These are phyloP conservation scores for Oceanodroma leucorhoa DNA, from an alignment of 2,797 vertebrate species.

Conservation along the genomic window DNA sequence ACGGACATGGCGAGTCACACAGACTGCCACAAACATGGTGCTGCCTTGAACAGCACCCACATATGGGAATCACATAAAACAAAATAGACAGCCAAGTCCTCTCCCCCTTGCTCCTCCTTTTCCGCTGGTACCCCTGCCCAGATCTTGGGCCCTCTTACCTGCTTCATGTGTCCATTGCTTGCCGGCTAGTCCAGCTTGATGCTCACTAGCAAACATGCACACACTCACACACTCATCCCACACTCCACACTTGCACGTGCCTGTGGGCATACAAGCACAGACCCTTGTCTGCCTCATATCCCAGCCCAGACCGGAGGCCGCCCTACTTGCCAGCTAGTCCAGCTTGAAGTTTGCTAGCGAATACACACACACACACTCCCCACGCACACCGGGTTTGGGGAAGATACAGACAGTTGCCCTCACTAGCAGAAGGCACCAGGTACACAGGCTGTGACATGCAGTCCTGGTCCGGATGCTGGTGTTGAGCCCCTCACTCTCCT, in stretches of 20 bases:
- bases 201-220: background rate
- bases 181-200: background rate
- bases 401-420: background rate
- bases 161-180: background rate
- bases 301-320: background rate
- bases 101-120: background rate
- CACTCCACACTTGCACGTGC: background rate
- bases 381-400: background rate
- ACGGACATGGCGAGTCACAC: background rate
- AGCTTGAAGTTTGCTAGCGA: background rate
- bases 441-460: background rate
- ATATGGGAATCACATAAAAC: background rate
- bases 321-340: background rate
- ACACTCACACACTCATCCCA: too few species aligned
- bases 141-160: background rate
- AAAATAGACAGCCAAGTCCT: background rate
- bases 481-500: background rate
- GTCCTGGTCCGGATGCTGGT: background rate
- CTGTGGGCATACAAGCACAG: background rate
- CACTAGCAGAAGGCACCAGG: background rate
- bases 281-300: background rate
- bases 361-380: accelerated
- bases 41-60: background rate
- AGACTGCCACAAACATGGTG: background rate
- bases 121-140: background rate